Percentiles rank a stretch among this genome's conserved stretches.
Evolutionary conservation across 2,797 vertebrate species (phyloP).

Genomic region (Hyperoplus lanceolatus): DNA sequence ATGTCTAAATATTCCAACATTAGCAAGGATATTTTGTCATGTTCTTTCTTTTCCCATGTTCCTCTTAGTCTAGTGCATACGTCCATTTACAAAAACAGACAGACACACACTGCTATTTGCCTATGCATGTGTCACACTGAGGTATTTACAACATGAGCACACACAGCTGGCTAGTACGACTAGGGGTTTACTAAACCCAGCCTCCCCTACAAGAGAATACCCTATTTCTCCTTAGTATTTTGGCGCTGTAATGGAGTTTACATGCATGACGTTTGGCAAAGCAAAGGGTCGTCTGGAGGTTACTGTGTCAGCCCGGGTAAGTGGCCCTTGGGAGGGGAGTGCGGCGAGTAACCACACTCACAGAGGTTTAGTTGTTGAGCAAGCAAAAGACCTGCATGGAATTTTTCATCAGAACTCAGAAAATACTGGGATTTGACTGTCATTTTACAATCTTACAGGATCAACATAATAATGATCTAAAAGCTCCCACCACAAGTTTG

Average conservation of each 20-base stretch:
- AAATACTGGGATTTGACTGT: background rate
- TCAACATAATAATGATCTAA: conserved; percentile 1
- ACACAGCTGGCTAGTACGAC: conserved; percentile 51
- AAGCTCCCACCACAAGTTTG: conserved; percentile 2
- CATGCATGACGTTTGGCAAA: conserved; percentile 78
- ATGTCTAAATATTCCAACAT: conserved; percentile 28
- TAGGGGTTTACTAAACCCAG: conserved; percentile 53
- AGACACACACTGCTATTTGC: conserved; percentile 49
- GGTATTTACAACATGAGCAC: conserved; percentile 68
- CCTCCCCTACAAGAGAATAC: conserved; percentile 45
- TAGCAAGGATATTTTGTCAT: conserved; percentile 65
- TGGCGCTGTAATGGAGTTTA: conserved; percentile 75
- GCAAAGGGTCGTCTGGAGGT: conserved; percentile 82
- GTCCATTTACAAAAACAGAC: conserved; percentile 55
- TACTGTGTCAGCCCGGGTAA: conserved; percentile 81
- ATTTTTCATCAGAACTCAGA: conserved; percentile 13
- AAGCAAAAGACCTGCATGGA: conserved; percentile 41
- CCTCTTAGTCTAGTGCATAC: conserved; percentile 58
- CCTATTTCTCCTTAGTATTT: conserved; percentile 42
- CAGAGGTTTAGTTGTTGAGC: conserved; percentile 56
- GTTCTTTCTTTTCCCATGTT: conserved; percentile 62
- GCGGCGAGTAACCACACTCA: conserved; percentile 44
- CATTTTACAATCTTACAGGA: conserved; percentile 17
- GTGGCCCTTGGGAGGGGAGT: conserved; percentile 65
- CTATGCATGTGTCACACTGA: conserved; percentile 68